phyloP scores from a whole-genome alignment of 2,113 vertebrate genomes.

The Sigmodon hispidus region DNA sequence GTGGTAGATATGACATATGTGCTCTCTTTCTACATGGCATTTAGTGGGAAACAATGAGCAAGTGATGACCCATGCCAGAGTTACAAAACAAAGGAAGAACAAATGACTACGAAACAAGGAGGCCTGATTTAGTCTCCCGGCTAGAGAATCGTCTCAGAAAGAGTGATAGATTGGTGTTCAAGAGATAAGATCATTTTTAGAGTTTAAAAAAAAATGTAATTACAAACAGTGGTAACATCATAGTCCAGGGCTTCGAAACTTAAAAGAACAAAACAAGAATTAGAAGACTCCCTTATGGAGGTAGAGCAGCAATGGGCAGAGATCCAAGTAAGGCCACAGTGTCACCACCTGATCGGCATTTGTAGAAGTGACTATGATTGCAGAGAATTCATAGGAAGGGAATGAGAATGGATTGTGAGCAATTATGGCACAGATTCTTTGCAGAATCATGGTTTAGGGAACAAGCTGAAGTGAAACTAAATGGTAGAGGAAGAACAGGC shows the following conservation, averaged over 20 bases:
- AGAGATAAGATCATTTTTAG: slow-evolving; percentile 13
- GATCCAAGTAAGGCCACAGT: neutral
- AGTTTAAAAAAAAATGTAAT: neutral
- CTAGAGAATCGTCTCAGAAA: neutral
- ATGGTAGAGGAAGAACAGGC: neutral
- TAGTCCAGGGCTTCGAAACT: neutral
- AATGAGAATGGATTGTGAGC: neutral
- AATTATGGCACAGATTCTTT: neutral
- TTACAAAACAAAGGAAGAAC: neutral
- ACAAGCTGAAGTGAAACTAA: neutral
- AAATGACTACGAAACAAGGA: neutral
- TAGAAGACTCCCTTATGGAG: neutral
- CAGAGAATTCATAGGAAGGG: neutral
- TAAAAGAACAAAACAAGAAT: neutral
- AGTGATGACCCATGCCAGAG: neutral
- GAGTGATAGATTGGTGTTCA: neutral
- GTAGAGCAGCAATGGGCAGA: neutral
- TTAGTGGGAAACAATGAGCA: neutral
- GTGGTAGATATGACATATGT: neutral
- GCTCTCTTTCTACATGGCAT: neutral
- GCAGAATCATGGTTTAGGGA: neutral
- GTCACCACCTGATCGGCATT: neutral
- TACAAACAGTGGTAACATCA: neutral
- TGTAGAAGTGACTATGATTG: neutral
- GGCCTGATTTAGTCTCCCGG: neutral